A percentile compares a stretch with the other conserved stretches of the same genome.
Evolutionary conservation across 2,113 vertebrate genomes (phyloP).

Genomic region (Leucosticte australis): DNA sequence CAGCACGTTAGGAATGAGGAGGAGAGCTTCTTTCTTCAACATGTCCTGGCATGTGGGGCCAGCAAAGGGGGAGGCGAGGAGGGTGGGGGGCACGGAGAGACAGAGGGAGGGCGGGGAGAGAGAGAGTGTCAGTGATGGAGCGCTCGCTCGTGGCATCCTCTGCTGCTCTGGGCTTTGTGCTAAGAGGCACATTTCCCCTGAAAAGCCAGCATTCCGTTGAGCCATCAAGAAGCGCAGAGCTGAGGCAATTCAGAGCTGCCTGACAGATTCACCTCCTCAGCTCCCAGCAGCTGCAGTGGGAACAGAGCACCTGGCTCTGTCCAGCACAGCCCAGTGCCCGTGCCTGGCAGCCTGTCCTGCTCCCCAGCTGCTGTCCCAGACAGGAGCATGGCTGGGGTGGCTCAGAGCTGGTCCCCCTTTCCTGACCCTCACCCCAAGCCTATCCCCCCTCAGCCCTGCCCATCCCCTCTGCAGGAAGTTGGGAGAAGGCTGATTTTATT

Average conservation of each 20-base stretch:
- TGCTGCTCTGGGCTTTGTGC: background rate
- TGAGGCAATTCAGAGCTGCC: background rate
- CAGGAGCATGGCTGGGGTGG: fast-evolving
- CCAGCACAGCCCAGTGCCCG: background rate
- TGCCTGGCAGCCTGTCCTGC: background rate
- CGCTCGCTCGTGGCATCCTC: fast-evolving
- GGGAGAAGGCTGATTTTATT: slow-evolving; percentile 29
- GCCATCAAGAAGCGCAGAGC: background rate
- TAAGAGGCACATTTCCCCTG: background rate
- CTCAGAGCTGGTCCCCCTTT: background rate
- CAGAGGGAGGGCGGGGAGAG: background rate
- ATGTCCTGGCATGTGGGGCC: slow-evolving; percentile 81
- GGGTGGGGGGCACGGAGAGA: background rate
- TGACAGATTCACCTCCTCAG: background rate
- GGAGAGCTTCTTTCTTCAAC: slow-evolving; percentile 96
- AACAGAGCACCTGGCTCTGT: background rate
- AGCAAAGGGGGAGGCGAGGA: background rate
- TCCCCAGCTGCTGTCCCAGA: background rate
- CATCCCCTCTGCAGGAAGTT: background rate
- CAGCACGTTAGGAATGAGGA: slow-evolving; percentile 96
- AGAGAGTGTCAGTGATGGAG: background rate
- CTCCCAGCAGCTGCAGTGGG: background rate
- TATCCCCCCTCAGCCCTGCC: background rate
- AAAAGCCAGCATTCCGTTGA: background rate
- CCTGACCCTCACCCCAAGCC: background rate